Conservation (phyloP, 2,797 vertebrate genomes). For the Paramormyrops hopkinsi region DNA sequence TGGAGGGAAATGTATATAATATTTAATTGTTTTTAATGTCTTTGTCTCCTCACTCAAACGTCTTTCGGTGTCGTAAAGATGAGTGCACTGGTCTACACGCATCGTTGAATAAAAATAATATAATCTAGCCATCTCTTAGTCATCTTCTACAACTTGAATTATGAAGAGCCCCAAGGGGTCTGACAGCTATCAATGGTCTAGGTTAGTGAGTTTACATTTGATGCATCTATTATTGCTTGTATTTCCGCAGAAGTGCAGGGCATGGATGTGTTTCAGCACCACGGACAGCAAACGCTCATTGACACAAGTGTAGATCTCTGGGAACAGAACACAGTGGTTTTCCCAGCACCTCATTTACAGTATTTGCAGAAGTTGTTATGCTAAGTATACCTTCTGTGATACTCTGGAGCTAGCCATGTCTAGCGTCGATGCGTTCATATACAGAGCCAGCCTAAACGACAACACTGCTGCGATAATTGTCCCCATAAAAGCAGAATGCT, state of each 20-base stretch:
- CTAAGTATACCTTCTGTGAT: background rate
- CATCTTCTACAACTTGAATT: background rate
- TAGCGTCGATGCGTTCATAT: background rate
- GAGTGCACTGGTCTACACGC: background rate
- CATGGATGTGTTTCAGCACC: background rate
- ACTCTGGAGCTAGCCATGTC: background rate
- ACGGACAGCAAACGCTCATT: background rate
- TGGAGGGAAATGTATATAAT: background rate
- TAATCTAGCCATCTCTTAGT: constrained; percentile 2
- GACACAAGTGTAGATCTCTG: background rate
- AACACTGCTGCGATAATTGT: background rate
- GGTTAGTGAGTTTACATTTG: background rate
- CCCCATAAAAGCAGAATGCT: background rate
- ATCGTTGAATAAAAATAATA: background rate
- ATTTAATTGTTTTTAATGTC: background rate
- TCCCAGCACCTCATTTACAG: background rate
- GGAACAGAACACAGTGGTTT: background rate
- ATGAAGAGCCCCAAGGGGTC: background rate
- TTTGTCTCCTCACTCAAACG: background rate
- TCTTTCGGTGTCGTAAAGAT: background rate
- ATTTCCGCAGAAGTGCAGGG: background rate
- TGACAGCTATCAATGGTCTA: background rate
- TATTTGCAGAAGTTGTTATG: background rate
- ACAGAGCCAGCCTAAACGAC: background rate
- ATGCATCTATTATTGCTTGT: background rate